A percentile compares a stretch with the other conserved stretches of the same genome.
These are phyloP conservation scores for Tragulus kanchil DNA, from an alignment of 2,113 vertebrate genomes.

Conservation along the genomic window DNA sequence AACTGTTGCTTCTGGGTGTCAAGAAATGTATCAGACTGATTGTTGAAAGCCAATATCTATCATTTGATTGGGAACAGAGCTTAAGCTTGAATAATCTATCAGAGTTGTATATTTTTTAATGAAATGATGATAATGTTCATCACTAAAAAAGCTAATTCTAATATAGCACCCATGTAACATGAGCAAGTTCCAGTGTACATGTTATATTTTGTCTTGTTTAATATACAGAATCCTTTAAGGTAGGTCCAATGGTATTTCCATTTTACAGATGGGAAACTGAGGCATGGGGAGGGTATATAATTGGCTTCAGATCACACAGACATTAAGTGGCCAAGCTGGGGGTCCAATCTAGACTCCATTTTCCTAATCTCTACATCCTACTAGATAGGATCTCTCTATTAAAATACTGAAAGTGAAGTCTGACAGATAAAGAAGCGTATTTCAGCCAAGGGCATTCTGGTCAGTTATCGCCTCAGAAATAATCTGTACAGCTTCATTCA, in stretches of 20 bases:
- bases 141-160: background rate
- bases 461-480: background rate
- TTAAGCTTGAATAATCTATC: background rate
- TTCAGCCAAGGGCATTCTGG: background rate
- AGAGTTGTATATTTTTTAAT: constrained; percentile 21
- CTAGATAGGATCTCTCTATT: background rate
- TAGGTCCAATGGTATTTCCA: background rate
- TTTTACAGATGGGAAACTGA: background rate
- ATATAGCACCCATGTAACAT: background rate
- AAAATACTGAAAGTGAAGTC: background rate
- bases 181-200: too few species aligned
- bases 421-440: background rate
- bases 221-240: background rate
- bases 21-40: constrained; percentile 8
- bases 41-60: constrained; percentile 34
- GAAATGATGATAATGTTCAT: background rate
- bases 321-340: background rate
- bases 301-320: background rate
- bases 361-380: background rate
- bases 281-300: background rate
- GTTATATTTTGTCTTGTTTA: constrained; percentile 1
- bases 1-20: constrained; percentile 34
- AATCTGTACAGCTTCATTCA: background rate
- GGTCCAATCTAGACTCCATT: background rate
- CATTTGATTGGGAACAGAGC: constrained; percentile 31